These are phyloP conservation scores for Drosophila seguyi DNA, from an alignment of 1,140 invertebrate species.

Conservation along the genomic window DNA sequence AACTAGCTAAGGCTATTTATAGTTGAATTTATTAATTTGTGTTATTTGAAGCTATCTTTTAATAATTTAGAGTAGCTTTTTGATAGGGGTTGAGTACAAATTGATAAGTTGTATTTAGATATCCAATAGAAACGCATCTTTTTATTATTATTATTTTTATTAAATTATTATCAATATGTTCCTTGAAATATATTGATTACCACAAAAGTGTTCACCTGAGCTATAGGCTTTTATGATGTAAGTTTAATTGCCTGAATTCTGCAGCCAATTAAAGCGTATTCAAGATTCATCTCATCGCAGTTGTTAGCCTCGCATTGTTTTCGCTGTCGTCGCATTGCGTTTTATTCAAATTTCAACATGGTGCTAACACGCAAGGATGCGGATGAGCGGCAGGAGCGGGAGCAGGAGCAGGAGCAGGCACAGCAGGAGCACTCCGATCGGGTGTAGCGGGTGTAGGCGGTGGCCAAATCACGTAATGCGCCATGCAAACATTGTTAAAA, in stretches of 20 bases:
- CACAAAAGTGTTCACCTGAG: not conserved
- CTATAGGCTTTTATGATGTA: not conserved
- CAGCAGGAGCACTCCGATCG: not conserved
- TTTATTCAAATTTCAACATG: slow-evolving; percentile 80
- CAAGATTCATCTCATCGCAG: slow-evolving; percentile 11
- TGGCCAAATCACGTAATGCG: slow-evolving; percentile 80
- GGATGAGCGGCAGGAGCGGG: not conserved
- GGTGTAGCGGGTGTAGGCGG: slow-evolving; percentile 51
- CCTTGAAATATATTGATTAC: not conserved
- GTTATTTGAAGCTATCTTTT: not conserved
- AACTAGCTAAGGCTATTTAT: not conserved
- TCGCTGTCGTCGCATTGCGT: slow-evolving; percentile 31
- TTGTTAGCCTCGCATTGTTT: slow-evolving; percentile 15
- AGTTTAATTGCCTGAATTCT: slow-evolving; percentile 16
- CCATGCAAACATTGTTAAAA: slow-evolving; percentile 81
- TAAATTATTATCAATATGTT: no score
- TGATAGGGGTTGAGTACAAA: not conserved
- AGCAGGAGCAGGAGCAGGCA: slow-evolving; percentile 6
- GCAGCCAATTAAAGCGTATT: slow-evolving; percentile 36
- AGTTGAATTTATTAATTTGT: no score
- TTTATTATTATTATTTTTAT: not conserved
- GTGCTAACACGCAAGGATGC: slow-evolving; percentile 66
- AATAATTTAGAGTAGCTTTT: not conserved
- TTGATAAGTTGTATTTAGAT: not conserved
- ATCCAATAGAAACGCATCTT: not conserved